Conservation (phyloP, 2,888 invertebrate genomes). For the Hirtodrosophila duncani region DNA sequence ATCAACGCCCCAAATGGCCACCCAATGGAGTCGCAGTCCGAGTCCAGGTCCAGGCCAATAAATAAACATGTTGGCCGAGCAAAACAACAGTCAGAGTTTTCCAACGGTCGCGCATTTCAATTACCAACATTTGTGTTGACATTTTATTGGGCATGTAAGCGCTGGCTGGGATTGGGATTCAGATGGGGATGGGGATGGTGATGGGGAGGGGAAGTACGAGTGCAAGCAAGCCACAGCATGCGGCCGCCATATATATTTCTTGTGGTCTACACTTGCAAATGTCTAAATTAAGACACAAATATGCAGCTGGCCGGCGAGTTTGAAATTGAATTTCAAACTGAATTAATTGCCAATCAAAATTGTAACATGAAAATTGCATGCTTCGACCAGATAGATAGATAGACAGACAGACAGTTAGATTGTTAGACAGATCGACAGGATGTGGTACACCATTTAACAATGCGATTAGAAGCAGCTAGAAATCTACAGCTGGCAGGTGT, state of each 20-base stretch:
- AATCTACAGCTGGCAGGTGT: conserved; percentile 20
- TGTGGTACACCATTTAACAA: conserved; percentile 10
- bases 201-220: not conserved
- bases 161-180: conserved; percentile 13
- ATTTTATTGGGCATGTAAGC: conserved; percentile 61
- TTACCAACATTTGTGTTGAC: conserved; percentile 67
- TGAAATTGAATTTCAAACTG: conserved; percentile 26
- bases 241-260: conserved; percentile 42
- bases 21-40: conserved; percentile 48
- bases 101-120: conserved; percentile 37
- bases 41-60: conserved; percentile 25
- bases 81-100: conserved; percentile 18
- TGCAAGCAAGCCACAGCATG: conserved; percentile 47
- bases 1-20: conserved; percentile 52
- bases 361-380: conserved; percentile 53
- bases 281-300: conserved; percentile 64
- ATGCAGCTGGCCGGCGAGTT: conserved; percentile 34
- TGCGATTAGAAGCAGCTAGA: conserved; percentile 20
- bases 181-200: not conserved
- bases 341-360: conserved; percentile 67
- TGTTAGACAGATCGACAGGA: conserved; percentile 36
- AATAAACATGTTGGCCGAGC: conserved; percentile 12
- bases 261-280: conserved; percentile 43
- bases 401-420: too few relatives aligned
- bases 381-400: conserved; percentile 31